Percentiles rank a stretch among this genome's conserved stretches.
phyloP scores from a whole-genome alignment of 1,140 invertebrate species.

The Solen grandis region DNA sequence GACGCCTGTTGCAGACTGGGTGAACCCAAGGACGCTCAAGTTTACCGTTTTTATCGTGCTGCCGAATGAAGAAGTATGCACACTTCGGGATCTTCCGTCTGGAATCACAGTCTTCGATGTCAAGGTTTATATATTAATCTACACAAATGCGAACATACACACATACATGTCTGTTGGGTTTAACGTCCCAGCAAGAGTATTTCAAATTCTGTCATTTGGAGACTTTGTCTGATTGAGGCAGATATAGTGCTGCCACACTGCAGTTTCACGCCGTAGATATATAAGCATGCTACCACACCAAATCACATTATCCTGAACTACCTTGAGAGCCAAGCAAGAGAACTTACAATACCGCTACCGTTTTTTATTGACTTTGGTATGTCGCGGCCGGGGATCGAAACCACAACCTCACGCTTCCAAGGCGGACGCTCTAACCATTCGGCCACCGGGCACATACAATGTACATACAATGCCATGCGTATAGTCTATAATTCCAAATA shows the following conservation, averaged over 20 bases:
- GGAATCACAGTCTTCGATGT: constrained; percentile 64
- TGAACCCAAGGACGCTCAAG: constrained; percentile 17
- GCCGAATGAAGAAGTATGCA: constrained; percentile 68
- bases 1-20: constrained; percentile 17
- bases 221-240: background rate
- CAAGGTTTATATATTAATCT: constrained; percentile 29
- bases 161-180: background rate
- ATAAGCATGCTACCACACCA: no score
- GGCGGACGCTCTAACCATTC: no score
- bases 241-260: background rate
- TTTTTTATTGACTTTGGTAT: no score
- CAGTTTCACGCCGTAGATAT: no score
- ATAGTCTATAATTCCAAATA: no score
- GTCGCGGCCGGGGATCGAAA: no score
- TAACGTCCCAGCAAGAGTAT: background rate
- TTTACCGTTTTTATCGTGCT: constrained; percentile 72
- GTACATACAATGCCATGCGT: no score
- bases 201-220: background rate
- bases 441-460: no score
- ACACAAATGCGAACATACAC: background rate
- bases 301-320: no score
- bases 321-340: no score
- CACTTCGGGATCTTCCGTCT: constrained; percentile 63
- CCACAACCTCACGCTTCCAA: no score
- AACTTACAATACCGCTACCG: no score